phyloP scores from a whole-genome alignment of 2,888 invertebrate species.

The Polydrusus cervinus region DNA sequence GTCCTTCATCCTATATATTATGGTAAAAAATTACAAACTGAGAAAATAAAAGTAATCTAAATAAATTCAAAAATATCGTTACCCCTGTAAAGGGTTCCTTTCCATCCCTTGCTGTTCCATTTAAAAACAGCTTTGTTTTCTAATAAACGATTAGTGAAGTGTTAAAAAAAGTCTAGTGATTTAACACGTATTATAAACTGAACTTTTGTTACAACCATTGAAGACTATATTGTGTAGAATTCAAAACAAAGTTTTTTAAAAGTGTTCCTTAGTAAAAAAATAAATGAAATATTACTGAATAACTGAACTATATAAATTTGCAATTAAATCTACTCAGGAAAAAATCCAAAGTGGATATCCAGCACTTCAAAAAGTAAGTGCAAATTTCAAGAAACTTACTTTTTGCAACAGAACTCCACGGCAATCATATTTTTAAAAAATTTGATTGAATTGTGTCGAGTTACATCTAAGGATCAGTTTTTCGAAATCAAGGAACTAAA shows the following conservation, averaged over 20 bases:
- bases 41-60: neutral
- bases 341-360: slow-evolving; percentile 47
- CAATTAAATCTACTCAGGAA: slow-evolving; percentile 55
- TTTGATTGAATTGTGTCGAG: slow-evolving; percentile 37
- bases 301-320: slow-evolving; percentile 9
- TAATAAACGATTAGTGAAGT: slow-evolving; percentile 8
- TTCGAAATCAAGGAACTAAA: slow-evolving; percentile 49
- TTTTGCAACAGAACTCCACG: slow-evolving; percentile 29
- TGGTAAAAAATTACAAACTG: too few species aligned
- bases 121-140: neutral
- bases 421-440: slow-evolving; percentile 18
- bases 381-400: slow-evolving; percentile 41
- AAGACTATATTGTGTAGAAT: neutral
- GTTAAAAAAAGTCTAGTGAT: slow-evolving; percentile 17
- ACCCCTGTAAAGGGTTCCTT: too few species aligned
- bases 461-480: slow-evolving; percentile 46
- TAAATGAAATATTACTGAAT: neutral
- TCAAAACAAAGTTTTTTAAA: neutral
- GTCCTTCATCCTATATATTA: too few species aligned
- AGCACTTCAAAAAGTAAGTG: slow-evolving; percentile 40
- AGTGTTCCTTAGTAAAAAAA: neutral
- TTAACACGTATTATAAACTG: neutral
- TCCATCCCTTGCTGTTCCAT: too few species aligned
- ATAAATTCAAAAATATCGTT: too few species aligned
- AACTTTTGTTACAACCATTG: slow-evolving; percentile 13